A percentile compares a stretch with the other conserved stretches of the same genome.
phyloP scores from a whole-genome alignment of 2,888 invertebrate species.

The Polyommatus icarus region DNA sequence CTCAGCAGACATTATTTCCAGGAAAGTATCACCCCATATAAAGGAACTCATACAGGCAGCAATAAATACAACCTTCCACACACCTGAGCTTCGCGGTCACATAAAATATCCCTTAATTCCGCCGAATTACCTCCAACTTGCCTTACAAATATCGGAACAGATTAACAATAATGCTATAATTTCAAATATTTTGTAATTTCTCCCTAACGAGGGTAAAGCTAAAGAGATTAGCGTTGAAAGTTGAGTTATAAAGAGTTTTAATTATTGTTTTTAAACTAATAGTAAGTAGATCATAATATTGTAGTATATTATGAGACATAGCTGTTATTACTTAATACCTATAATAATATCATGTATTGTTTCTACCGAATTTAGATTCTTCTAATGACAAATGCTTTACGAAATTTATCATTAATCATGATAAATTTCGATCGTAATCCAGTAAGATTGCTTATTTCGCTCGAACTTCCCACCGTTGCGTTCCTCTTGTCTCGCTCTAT shows the following conservation, averaged over 20 bases:
- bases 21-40: constrained; percentile 2
- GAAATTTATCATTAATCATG: no score
- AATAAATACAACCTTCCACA: constrained; percentile 67
- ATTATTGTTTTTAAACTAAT: no score
- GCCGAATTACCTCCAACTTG: constrained; percentile 59
- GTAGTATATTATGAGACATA: no score
- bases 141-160: not conserved
- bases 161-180: not conserved
- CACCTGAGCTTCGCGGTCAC: constrained; percentile 64
- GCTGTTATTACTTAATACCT: no score
- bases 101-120: constrained; percentile 70
- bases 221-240: not conserved
- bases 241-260: not conserved
- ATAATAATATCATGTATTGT: no score
- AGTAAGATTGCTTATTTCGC: no score
- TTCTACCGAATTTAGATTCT: no score
- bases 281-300: not conserved
- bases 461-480: no score
- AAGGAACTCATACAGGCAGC: constrained; percentile 57
- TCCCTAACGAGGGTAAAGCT: not conserved
- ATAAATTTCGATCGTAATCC: no score
- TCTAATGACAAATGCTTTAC: no score
- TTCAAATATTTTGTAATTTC: not conserved
- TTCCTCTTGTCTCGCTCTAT: no score
- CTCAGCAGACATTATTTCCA: not conserved